phyloP scores from a whole-genome alignment of 1,140 invertebrate species.

The Aphidius ervi region DNA sequence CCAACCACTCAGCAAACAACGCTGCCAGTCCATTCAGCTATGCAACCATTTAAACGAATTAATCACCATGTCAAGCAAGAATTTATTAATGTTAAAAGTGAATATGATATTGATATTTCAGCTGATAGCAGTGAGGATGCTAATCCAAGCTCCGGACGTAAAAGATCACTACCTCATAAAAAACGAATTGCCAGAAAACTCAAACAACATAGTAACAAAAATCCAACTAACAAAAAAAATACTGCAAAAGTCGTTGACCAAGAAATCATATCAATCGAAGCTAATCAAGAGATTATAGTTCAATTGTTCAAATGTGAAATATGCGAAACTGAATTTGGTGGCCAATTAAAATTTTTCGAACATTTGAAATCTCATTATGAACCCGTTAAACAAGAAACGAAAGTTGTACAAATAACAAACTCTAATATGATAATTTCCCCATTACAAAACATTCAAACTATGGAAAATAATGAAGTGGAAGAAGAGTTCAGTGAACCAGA shows the following conservation, averaged over 20 bases:
- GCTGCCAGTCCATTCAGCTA: too few relatives aligned
- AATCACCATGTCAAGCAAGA: too few relatives aligned
- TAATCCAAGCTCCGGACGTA: too few relatives aligned
- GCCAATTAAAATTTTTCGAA: slow-evolving; percentile 75
- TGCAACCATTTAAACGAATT: too few relatives aligned
- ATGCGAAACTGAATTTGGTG: slow-evolving; percentile 60
- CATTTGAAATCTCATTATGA: slow-evolving; percentile 78
- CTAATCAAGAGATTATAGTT: slow-evolving; percentile 18
- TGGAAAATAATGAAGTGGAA: slow-evolving; percentile 44
- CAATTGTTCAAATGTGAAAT: slow-evolving; percentile 62
- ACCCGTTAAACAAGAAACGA: slow-evolving; percentile 54
- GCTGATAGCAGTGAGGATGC: too few relatives aligned
- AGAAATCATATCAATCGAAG: slow-evolving; percentile 16
- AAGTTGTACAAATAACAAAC: slow-evolving; percentile 44
- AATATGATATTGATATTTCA: too few relatives aligned
- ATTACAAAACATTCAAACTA: slow-evolving; percentile 32
- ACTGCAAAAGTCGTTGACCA: slow-evolving; percentile 19
- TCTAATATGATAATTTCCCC: slow-evolving; percentile 40
- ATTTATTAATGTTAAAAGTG: too few relatives aligned
- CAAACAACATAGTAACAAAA: slow-evolving; percentile 43
- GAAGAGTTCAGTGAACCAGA: slow-evolving; percentile 77
- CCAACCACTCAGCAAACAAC: slow-evolving; percentile 47
- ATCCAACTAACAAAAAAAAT: slow-evolving; percentile 14
- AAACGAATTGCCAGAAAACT: too few relatives aligned
- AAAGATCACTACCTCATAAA: too few relatives aligned